These are phyloP conservation scores for Octodon degus DNA, from an alignment of 2,113 vertebrate genomes.

Conservation along the genomic window DNA sequence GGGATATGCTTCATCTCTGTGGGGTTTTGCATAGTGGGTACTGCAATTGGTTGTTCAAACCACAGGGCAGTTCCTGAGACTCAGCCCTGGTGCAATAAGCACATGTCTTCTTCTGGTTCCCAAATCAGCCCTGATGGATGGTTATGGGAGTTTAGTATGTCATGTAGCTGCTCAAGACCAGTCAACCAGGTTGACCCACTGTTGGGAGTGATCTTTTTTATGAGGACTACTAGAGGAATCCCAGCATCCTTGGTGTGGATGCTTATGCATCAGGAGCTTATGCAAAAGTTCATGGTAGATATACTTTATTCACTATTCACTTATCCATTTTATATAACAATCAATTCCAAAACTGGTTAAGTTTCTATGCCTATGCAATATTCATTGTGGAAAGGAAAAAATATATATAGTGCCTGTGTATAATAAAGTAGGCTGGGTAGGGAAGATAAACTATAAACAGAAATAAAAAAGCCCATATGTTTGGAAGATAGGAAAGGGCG, in stretches of 20 bases:
- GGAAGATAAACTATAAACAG: not conserved
- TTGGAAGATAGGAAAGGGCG: not conserved
- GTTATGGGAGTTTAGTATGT: constrained; percentile 34
- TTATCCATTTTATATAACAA: not conserved
- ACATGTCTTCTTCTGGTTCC: constrained; percentile 53
- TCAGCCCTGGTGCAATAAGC: constrained; percentile 42
- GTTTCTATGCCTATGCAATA: not conserved
- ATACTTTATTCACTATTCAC: not conserved
- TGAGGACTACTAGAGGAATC: not conserved
- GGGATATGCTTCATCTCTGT: not conserved
- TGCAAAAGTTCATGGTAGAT: not conserved
- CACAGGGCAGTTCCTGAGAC: constrained; percentile 39
- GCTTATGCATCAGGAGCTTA: not conserved
- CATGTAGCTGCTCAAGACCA: constrained; percentile 46
- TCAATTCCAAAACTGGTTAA: not conserved
- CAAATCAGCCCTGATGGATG: constrained; percentile 64
- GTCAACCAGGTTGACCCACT: constrained; percentile 17
- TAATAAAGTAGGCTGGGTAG: not conserved
- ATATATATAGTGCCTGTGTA: not conserved
- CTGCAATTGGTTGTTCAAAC: constrained; percentile 64
- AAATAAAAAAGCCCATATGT: not conserved
- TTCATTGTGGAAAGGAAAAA: not conserved
- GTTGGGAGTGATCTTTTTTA: constrained; percentile 6
- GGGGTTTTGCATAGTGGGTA: constrained; percentile 37
- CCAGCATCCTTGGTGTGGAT: not conserved